Evolutionary conservation across 2,113 vertebrate genomes (phyloP).

Genomic region (Phalacrocorax pelagicus): DNA sequence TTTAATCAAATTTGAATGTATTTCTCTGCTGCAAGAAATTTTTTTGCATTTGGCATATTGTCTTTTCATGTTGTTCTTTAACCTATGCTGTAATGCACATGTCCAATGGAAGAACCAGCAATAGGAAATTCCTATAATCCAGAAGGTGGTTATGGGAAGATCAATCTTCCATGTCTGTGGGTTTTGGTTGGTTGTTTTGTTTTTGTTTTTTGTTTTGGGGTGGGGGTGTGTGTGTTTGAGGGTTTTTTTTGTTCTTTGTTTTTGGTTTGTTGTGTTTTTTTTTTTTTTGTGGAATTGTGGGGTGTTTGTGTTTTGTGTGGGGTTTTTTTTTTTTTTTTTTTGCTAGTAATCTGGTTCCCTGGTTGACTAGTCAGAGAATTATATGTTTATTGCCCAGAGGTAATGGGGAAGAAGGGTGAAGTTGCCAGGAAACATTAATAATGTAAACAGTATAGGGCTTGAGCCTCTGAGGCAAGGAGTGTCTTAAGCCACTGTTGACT

Average conservation of each 20-base stretch:
- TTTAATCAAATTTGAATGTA: background rate
- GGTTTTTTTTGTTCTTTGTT: too few species aligned
- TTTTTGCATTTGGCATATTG: background rate
- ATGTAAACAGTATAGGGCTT: background rate
- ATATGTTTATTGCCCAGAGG: background rate
- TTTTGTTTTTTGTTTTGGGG: background rate
- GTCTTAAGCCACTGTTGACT: background rate
- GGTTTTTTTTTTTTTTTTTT: too few species aligned
- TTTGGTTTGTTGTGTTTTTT: background rate
- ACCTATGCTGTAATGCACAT: fast-evolving
- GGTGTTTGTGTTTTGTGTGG: background rate
- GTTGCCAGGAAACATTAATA: background rate
- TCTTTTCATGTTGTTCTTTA: background rate
- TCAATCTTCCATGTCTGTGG: background rate
- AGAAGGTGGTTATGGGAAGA: background rate
- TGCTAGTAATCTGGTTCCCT: background rate
- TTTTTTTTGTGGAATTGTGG: too few species aligned
- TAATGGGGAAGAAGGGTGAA: background rate
- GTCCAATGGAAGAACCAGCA: background rate
- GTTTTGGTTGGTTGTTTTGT: background rate
- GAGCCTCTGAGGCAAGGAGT: background rate
- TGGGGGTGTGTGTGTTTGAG: background rate
- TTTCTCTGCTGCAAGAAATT: background rate
- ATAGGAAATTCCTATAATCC: background rate
- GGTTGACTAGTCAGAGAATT: background rate